Evolutionary conservation across 2,888 invertebrate genomes (phyloP).

Genomic region (Sabatieria punctata): DNA sequence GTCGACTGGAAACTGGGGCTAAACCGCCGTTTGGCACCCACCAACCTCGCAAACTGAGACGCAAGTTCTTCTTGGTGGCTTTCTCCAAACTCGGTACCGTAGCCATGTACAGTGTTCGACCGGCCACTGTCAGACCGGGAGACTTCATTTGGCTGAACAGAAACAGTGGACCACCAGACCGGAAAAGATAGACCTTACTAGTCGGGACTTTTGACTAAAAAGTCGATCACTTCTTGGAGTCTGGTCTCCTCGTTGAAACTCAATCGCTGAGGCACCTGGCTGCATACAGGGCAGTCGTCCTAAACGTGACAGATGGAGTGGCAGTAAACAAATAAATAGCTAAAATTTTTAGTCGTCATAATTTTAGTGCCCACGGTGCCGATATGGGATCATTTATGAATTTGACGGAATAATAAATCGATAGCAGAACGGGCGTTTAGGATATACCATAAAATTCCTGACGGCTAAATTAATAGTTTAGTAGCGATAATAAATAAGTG

Average conservation of each 20-base stretch:
- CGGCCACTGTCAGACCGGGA: constrained; percentile 55
- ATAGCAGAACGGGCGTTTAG: too few species aligned
- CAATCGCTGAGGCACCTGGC: constrained; percentile 29
- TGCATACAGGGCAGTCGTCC: constrained; percentile 65
- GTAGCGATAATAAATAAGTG: not conserved
- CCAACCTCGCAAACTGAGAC: constrained; percentile 52
- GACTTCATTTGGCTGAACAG: constrained; percentile 58
- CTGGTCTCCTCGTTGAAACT: constrained; percentile 40
- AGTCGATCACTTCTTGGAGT: constrained; percentile 61
- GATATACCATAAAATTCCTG: too few species aligned
- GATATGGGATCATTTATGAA: not conserved
- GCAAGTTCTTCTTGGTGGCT: constrained; percentile 66
- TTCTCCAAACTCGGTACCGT: constrained; percentile 78
- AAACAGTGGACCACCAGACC: not conserved
- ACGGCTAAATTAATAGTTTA: constrained; percentile 7
- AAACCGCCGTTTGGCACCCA: not conserved
- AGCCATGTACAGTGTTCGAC: constrained; percentile 80
- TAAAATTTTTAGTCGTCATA: not conserved
- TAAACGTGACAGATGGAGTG: constrained; percentile 12
- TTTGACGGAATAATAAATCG: too few species aligned
- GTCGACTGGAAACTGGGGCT: not conserved
- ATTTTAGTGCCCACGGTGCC: not conserved
- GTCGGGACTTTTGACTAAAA: constrained; percentile 53
- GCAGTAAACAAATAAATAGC: not conserved
- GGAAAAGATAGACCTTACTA: constrained; percentile 34